Evolutionary conservation across 2,888 invertebrate species (phyloP).

Genomic region (Chloromyia formosa): DNA sequence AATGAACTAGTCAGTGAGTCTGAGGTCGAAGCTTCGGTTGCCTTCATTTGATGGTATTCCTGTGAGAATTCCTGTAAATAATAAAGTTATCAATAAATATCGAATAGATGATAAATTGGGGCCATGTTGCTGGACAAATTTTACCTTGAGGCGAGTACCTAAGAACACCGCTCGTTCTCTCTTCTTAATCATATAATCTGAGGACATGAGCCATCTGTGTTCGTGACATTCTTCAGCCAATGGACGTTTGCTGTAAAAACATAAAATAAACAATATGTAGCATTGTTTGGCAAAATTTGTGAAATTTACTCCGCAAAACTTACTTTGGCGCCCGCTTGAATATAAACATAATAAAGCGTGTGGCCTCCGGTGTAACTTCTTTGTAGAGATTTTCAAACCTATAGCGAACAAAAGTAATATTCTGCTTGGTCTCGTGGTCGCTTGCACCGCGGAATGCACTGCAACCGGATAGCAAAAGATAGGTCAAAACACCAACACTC

Average conservation of each 20-base stretch:
- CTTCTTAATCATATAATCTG: slow-evolving; percentile 92
- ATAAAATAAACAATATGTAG: slow-evolving; percentile 35
- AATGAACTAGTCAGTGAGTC: slow-evolving; percentile 69
- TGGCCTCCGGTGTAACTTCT: slow-evolving; percentile 92
- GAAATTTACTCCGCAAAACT: slow-evolving; percentile 56
- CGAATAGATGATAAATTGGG: too few species aligned
- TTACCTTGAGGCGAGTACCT: slow-evolving; percentile 81
- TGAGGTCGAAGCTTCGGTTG: slow-evolving; percentile 69
- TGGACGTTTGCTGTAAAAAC: slow-evolving; percentile 83
- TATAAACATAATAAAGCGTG: slow-evolving; percentile 92
- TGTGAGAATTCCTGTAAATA: slow-evolving; percentile 76
- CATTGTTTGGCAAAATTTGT: too few species aligned
- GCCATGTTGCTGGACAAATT: background rate
- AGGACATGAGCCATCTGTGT: slow-evolving; percentile 93
- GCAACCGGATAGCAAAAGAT: slow-evolving; percentile 90
- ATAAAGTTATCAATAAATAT: slow-evolving; percentile 20
- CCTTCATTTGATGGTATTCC: slow-evolving; percentile 78
- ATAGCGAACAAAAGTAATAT: slow-evolving; percentile 91
- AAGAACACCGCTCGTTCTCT: slow-evolving; percentile 88
- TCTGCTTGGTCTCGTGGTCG: slow-evolving; percentile 86
- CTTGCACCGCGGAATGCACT: slow-evolving; percentile 89
- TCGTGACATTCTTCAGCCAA: slow-evolving; percentile 94
- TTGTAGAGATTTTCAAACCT: slow-evolving; percentile 94
- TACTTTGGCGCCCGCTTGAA: slow-evolving; percentile 94
- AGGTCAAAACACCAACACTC: slow-evolving; percentile 92